phyloP scores from a whole-genome alignment of 92 coral and sea anemone species.

The Phenganax stokvisi region DNA sequence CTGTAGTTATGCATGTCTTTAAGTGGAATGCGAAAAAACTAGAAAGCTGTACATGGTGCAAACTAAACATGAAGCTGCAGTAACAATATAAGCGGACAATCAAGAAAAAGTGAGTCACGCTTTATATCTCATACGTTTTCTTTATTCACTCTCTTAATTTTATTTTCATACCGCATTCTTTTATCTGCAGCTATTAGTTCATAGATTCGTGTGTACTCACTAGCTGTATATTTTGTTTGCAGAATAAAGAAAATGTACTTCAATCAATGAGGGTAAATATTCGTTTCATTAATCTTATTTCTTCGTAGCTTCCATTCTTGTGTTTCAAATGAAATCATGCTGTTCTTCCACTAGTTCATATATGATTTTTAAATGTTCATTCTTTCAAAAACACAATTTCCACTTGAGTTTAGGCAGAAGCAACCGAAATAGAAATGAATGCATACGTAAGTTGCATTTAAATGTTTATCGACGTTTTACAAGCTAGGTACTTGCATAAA shows the following conservation, averaged over 20 bases:
- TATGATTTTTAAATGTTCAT: not conserved
- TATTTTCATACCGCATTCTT: not conserved
- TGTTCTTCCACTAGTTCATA: no score
- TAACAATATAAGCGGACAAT: not conserved
- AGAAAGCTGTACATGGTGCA: no score
- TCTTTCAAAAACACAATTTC: not conserved
- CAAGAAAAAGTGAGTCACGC: constrained; percentile 27
- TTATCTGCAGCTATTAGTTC: no score
- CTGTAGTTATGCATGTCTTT: no score
- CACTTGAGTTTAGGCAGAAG: constrained; percentile 59
- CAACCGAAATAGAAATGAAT: constrained; percentile 76
- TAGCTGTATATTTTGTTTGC: constrained; percentile 31
- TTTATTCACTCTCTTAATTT: not conserved
- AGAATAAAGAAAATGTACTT: constrained; percentile 90
- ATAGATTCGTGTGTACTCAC: not conserved
- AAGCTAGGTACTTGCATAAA: not conserved
- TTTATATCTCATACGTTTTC: not conserved
- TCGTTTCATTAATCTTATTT: not conserved
- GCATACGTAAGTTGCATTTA: constrained; percentile 60
- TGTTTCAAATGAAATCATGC: no score
- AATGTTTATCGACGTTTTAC: not conserved
- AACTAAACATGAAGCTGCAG: not conserved
- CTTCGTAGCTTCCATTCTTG: not conserved
- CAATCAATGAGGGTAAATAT: constrained; percentile 84
- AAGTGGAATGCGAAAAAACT: no score